Evolutionary conservation across 2,888 invertebrate genomes (phyloP), one percentile per base, ranked within the genome.

Genomic region (Trissoscelio sp.): DNA sequence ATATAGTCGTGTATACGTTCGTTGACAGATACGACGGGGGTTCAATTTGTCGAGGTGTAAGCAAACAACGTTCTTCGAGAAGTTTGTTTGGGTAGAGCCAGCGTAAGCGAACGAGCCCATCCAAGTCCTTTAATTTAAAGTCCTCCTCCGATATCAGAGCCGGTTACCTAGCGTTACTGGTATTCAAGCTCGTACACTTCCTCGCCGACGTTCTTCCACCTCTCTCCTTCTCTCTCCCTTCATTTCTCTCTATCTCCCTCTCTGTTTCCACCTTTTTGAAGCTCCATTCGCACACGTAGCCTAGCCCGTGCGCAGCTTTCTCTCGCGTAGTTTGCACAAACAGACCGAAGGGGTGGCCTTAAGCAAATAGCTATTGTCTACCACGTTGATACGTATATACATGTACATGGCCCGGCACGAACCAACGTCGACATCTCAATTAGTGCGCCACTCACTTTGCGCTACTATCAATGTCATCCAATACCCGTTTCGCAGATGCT

Each of bases 31-130:
- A 80, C 64, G 82, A 58, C 74, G 80, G 83, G 83, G 86, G 88
- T 90, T 88, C 88, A 89, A 90, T 90, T 90, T 88, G 88, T 86
- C 88, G 88, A 88, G 89, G 88, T 89, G 87, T 90, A 89, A 87
- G 89, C 87, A 90, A 90, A 90, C 84, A 90, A 85, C 85, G 88
- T 87, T 88, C 86, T 86, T 83, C 85, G 87, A 82, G 77, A 85
- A 89, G 90, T 89, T 89, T 90, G 88, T 89, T 90, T 89, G 89
- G 85, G 83, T 84, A 86, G 87, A 89, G 84, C 84, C 87, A 88
- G 85, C 55, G 28, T 6, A 57, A 80, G 66, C 81, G 70, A 60
- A 66, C 70, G 86, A 86, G 86, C 72, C 67, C 24, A 57, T 86
- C 88, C 87, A 85, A 88, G 86, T 89, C 89, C 89, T 90, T 89